A percentile compares a stretch with the other conserved stretches of the same genome.
These are phyloP conservation scores for Eonycteris spelaea DNA, from an alignment of 2,113 vertebrate genomes.

Conservation along the genomic window DNA sequence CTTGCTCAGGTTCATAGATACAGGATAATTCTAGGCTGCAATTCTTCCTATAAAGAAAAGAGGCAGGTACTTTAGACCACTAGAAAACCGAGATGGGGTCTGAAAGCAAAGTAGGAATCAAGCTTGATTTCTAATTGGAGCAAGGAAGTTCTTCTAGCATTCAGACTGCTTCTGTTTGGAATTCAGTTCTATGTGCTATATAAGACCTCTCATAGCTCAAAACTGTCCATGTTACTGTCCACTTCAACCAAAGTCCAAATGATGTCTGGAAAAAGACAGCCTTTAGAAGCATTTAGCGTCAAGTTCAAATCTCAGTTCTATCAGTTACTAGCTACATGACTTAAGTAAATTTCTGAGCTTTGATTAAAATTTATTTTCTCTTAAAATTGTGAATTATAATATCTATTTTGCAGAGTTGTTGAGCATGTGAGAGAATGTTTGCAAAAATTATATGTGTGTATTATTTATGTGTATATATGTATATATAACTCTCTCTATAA, in stretches of 20 bases:
- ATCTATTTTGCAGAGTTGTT: neutral
- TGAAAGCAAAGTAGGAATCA: neutral
- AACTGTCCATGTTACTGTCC: neutral
- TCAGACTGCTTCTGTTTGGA: neutral
- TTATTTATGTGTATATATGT: too few species aligned
- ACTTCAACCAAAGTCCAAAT: neutral
- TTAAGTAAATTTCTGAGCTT: neutral
- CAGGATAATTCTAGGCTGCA: neutral
- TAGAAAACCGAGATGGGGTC: neutral
- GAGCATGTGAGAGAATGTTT: neutral
- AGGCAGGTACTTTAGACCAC: neutral
- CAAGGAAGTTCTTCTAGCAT: neutral
- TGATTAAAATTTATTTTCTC: neutral
- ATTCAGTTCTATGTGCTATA: neutral
- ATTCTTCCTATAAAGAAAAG: neutral
- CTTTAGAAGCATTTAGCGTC: neutral
- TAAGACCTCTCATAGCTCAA: neutral
- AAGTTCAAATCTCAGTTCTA: neutral
- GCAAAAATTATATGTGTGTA: neutral
- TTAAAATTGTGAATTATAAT: neutral
- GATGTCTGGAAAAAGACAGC: neutral
- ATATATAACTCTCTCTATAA: too few species aligned
- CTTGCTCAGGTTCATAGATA: neutral
- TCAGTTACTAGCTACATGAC: neutral
- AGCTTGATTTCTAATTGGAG: neutral